A percentile compares a stretch with the other conserved stretches of the same genome.
phyloP scores from a whole-genome alignment of 2,888 invertebrate species.

The Busseola fusca region DNA sequence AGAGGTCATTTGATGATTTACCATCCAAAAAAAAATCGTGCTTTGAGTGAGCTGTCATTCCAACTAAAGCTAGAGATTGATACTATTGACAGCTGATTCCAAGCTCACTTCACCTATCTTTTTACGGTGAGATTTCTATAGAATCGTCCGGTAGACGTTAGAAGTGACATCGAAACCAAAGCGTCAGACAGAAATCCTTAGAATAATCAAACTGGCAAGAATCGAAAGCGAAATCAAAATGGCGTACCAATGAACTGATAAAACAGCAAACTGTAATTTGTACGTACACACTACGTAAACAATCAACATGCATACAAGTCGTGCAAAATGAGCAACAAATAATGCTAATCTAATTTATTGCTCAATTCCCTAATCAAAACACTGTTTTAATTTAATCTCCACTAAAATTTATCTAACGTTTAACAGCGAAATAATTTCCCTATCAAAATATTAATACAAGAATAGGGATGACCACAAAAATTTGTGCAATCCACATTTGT shows the following conservation, averaged over 20 bases:
- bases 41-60: no score
- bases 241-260: conserved; percentile 20
- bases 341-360: conserved; percentile 28
- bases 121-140: no score
- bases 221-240: conserved; percentile 13
- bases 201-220: neutral
- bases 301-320: conserved; percentile 24
- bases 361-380: conserved; percentile 32
- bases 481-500: conserved; percentile 52
- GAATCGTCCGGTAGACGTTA: no score
- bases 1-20: no score
- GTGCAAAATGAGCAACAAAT: conserved; percentile 37
- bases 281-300: conserved; percentile 11
- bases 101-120: no score
- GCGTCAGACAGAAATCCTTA: neutral
- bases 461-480: conserved; percentile 60
- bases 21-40: no score
- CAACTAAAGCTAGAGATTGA: no score
- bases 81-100: no score
- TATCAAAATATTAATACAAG: conserved; percentile 24
- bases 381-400: conserved; percentile 36
- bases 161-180: neutral
- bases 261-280: conserved; percentile 17
- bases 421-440: conserved; percentile 16
- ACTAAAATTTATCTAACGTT: conserved; percentile 21